Evolutionary conservation across 2,797 vertebrate genomes (phyloP), one percentile per base, ranked within the genome.

Genomic region (Cichlasoma orientale): DNA sequence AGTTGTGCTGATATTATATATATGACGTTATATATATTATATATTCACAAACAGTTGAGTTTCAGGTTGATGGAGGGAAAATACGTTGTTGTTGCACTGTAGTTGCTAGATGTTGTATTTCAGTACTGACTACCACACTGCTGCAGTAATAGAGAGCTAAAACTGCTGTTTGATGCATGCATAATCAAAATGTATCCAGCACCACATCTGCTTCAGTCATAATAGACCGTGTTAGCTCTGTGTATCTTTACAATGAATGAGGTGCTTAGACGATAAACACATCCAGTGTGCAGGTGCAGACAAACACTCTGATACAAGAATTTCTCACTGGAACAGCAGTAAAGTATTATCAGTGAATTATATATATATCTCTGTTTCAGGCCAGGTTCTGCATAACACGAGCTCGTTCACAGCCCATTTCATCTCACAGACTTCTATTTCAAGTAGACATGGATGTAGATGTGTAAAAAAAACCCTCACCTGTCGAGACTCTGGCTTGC

Each of bases 401-500:
- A 27, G 23, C 12, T 18, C 50, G 27, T 68, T 29, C 11, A 29
- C 44, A 29, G n/a, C 18, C 41, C 25, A 4, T 68, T 68, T 13
- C 41, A 50, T 50, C 1, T 50, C 41, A 7, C 41, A 68, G 63
- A 50, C 25, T 7, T 68, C 47, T 50, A 6, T 50, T 50, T 50
- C 16, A 21, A 73, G 29, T 3, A 36, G 33, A 72, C 11, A 21
- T 47, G 29, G 18, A 52, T 61, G 25, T 8, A 72, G 16, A 27
- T 18, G 9, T 23, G 19, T 41, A 1, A 50, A 11, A 11, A 23
- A 10, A 2, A 7, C 31, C 5, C 89, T 47, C 59, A 96, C 96
- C 94, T 97, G 96, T 33, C 90, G 89, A 0, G 95, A 96, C 80
- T 92, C 88, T 11, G 93, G 0, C 7, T 90, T 83, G 1, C 95